phyloP scores from a whole-genome alignment of 2,113 vertebrate genomes.

The Passer domesticus region DNA sequence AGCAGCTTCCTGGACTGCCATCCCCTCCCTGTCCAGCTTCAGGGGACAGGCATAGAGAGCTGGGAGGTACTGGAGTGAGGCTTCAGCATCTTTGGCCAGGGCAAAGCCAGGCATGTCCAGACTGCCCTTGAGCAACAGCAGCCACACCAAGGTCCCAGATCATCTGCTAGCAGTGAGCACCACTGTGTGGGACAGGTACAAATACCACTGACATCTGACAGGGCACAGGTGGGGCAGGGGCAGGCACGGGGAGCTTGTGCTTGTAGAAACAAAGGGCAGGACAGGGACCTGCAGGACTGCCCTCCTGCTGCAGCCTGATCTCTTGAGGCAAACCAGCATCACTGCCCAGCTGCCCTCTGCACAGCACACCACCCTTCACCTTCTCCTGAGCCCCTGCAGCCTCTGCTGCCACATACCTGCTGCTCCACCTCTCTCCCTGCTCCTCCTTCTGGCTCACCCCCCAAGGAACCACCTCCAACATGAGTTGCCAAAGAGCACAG shows the following conservation, averaged over 20 bases:
- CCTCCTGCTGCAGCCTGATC: neutral
- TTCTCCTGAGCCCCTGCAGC: rapidly evolving
- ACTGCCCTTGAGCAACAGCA: neutral
- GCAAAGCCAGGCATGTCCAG: neutral
- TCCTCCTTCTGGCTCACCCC: neutral
- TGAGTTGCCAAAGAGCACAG: neutral
- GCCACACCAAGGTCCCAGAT: neutral
- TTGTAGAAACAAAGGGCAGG: neutral
- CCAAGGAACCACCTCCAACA: neutral
- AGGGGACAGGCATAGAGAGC: neutral
- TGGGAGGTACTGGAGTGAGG: neutral
- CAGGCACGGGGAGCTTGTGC: neutral
- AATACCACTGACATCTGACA: rapidly evolving
- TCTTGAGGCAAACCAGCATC: neutral
- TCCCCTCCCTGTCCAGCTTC: neutral
- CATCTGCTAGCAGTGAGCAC: neutral
- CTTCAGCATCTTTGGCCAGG: neutral
- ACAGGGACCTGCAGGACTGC: neutral
- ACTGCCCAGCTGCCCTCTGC: neutral
- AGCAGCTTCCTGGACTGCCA: neutral
- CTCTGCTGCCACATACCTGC: neutral
- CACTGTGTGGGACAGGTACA: neutral
- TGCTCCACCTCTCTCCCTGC: neutral
- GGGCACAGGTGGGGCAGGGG: neutral
- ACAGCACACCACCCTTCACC: rapidly evolving